phyloP scores from a whole-genome alignment of 2,797 vertebrate genomes.

The Phylloscopus collybita region DNA sequence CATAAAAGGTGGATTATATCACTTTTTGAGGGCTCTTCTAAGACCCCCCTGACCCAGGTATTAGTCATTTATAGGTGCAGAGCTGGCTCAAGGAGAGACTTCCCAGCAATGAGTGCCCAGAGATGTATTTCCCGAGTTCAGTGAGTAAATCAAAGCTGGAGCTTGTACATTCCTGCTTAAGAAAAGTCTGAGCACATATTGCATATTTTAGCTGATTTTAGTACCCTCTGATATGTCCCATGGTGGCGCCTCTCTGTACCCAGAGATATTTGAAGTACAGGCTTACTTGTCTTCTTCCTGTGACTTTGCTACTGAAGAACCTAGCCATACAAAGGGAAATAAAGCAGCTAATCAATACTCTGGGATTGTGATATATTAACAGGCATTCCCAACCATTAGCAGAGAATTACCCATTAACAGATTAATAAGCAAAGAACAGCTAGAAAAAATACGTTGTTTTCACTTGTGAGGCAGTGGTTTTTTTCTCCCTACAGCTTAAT shows the following conservation, averaged over 20 bases:
- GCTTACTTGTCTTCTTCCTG: neutral
- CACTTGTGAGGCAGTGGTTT: neutral
- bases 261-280: neutral
- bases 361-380: neutral
- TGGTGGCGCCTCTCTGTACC: neutral
- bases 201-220: neutral
- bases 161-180: neutral
- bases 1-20: neutral
- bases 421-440: constrained; percentile 31
- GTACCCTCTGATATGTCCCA: neutral
- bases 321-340: neutral
- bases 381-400: neutral
- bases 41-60: neutral
- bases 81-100: neutral
- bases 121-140: neutral
- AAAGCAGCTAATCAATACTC: constrained; percentile 34
- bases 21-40: neutral
- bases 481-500: neutral
- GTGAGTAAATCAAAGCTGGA: neutral
- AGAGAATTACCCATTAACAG: neutral
- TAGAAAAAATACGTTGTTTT: neutral
- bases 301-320: neutral
- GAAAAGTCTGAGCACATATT: neutral
- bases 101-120: neutral
- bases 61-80: neutral